A percentile compares a stretch with the other conserved stretches of the same genome.
These are phyloP conservation scores for Papio anubis DNA, from an alignment of 2,113 vertebrate genomes.

Conservation along the genomic window DNA sequence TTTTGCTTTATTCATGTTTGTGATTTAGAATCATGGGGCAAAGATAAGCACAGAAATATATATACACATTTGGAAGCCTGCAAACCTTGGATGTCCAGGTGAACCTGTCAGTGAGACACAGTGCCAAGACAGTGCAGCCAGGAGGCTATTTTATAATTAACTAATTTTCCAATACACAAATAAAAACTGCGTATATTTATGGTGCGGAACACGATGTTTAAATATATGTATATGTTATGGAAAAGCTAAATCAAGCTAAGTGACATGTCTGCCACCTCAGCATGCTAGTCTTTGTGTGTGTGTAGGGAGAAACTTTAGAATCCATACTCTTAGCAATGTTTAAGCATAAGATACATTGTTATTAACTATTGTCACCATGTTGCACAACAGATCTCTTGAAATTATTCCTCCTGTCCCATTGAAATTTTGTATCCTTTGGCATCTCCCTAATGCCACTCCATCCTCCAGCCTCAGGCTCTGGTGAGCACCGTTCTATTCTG, in stretches of 20 bases:
- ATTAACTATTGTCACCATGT: background rate
- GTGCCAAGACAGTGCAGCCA: background rate
- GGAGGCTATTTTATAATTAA: background rate
- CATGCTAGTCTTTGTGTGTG: too few species aligned
- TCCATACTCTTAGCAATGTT: background rate
- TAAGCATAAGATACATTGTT: background rate
- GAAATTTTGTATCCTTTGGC: background rate
- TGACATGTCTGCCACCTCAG: background rate
- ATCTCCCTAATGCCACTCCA: background rate
- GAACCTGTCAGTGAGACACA: rapidly evolving
- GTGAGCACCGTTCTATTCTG: background rate
- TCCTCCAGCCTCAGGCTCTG: background rate
- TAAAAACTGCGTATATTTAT: background rate
- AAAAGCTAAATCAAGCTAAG: background rate
- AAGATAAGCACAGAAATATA: rapidly evolving
- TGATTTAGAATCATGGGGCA: rapidly evolving
- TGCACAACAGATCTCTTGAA: background rate
- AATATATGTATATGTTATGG: background rate
- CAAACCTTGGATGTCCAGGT: rapidly evolving
- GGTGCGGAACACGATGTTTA: background rate
- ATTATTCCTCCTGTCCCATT: background rate
- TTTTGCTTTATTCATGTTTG: background rate
- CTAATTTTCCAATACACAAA: background rate
- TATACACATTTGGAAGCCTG: too few species aligned
- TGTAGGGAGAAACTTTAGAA: background rate